Conservation (phyloP, 2,888 invertebrate genomes). For the Eristalis intricaria region DNA sequence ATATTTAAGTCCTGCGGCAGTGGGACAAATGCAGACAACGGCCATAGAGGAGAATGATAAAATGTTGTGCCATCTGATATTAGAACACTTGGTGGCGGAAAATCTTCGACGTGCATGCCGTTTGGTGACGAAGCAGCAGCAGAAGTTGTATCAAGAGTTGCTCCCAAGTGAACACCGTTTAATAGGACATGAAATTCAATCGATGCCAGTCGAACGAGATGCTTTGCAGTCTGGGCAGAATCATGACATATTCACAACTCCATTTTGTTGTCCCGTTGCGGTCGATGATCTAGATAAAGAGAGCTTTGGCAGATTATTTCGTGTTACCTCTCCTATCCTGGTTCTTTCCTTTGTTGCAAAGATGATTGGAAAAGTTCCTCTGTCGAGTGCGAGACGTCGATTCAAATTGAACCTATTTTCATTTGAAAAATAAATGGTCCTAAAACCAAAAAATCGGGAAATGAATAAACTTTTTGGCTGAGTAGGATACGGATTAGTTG, state of each 20-base stretch:
- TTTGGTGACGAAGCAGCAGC: constrained; percentile 27
- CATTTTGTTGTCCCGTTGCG: constrained; percentile 27
- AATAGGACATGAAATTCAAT: constrained; percentile 65
- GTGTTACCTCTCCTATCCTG: constrained; percentile 4
- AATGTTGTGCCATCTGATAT: constrained; percentile 65
- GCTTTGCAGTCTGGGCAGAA: constrained; percentile 16
- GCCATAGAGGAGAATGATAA: constrained; percentile 55
- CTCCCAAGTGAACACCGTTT: constrained; percentile 60
- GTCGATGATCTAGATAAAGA: constrained; percentile 23
- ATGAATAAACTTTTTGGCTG: neutral
- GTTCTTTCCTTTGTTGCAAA: neutral
- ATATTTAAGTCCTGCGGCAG: constrained; percentile 48
- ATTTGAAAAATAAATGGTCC: neutral
- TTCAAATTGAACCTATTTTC: constrained; percentile 4
- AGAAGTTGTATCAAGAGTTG: constrained; percentile 9
- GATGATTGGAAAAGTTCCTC: constrained; percentile 51
- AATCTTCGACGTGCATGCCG: constrained; percentile 28
- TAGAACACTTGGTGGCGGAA: constrained; percentile 46
- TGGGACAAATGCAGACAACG: constrained; percentile 52
- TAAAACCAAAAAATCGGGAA: neutral
- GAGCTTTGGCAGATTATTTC: constrained; percentile 30
- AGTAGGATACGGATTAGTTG: neutral
- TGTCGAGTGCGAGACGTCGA: neutral
- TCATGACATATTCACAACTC: constrained; percentile 7
- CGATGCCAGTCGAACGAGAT: constrained; percentile 46